Percentiles rank a stretch among this genome's conserved stretches.
Evolutionary conservation across 2,888 invertebrate species (phyloP).

Genomic region (Trissolcus japonicus): DNA sequence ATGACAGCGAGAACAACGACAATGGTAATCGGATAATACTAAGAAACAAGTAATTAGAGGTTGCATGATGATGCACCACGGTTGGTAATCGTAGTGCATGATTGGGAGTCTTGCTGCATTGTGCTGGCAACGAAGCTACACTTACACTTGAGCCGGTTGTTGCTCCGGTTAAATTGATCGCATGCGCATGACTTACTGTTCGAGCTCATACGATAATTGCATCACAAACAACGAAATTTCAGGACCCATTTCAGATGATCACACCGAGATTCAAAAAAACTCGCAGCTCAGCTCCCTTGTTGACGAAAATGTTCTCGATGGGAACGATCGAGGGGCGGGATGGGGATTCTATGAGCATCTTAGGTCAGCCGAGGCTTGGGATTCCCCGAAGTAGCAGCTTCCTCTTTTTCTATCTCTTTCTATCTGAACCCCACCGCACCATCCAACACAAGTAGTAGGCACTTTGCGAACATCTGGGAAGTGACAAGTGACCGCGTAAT

Average conservation of each 20-base stretch:
- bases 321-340: conserved; percentile 6
- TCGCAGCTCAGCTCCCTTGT: not conserved
- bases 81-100: conserved; percentile 47
- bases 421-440: conserved; percentile 53
- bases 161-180: conserved; percentile 14
- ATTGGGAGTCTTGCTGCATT: conserved; percentile 32
- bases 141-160: conserved; percentile 13
- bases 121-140: conserved; percentile 17
- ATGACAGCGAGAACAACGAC: conserved; percentile 69
- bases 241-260: conserved; percentile 13
- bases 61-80: conserved; percentile 60
- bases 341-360: conserved; percentile 69
- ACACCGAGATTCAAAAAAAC: conserved; percentile 6
- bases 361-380: conserved; percentile 60
- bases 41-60: conserved; percentile 63
- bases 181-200: conserved; percentile 42
- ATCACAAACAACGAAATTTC: conserved; percentile 39
- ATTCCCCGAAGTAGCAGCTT: conserved; percentile 28
- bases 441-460: conserved; percentile 54
- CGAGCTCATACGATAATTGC: conserved; percentile 24
- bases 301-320: not conserved
- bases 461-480: conserved; percentile 65
- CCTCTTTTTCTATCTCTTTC: conserved; percentile 19
- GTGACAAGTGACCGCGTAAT: conserved; percentile 74
- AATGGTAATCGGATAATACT: conserved; percentile 67